A percentile compares a stretch with the other conserved stretches of the same genome.
Evolutionary conservation across 2,888 invertebrate genomes (phyloP).

Genomic region (Meiosimyza platycephala): DNA sequence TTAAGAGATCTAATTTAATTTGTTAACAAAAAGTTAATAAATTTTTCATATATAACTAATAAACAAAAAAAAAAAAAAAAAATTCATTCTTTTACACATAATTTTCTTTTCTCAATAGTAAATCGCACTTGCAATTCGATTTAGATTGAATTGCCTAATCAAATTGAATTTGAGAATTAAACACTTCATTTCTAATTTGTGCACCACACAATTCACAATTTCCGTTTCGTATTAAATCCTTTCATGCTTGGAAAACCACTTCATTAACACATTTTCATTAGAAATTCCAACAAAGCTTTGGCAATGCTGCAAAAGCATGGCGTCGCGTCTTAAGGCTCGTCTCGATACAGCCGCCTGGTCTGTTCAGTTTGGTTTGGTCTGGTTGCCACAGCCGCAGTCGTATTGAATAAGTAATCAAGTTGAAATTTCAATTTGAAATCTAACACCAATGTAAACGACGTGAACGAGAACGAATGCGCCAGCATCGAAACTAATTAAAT

Average conservation of each 20-base stretch:
- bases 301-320: neutral
- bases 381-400: neutral
- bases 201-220: conserved; percentile 13
- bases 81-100: too few species aligned
- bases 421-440: conserved; percentile 28
- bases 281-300: conserved; percentile 11
- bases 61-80: too few species aligned
- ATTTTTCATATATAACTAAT: too few species aligned
- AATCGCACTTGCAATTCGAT: too few species aligned
- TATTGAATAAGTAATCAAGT: conserved; percentile 30
- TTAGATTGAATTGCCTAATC: neutral
- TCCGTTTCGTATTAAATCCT: conserved; percentile 23
- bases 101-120: too few species aligned
- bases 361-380: too few species aligned
- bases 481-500: conserved; percentile 28
- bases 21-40: too few species aligned
- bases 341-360: too few species aligned
- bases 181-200: conserved; percentile 22
- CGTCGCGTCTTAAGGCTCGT: too few species aligned
- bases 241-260: conserved; percentile 20
- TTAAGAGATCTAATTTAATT: too few species aligned
- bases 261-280: conserved; percentile 30
- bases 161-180: conserved; percentile 26
- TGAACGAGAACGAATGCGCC: neutral
- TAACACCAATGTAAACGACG: neutral